phyloP scores from a whole-genome alignment of 2,113 vertebrate species.

The Tyrannus savana region DNA sequence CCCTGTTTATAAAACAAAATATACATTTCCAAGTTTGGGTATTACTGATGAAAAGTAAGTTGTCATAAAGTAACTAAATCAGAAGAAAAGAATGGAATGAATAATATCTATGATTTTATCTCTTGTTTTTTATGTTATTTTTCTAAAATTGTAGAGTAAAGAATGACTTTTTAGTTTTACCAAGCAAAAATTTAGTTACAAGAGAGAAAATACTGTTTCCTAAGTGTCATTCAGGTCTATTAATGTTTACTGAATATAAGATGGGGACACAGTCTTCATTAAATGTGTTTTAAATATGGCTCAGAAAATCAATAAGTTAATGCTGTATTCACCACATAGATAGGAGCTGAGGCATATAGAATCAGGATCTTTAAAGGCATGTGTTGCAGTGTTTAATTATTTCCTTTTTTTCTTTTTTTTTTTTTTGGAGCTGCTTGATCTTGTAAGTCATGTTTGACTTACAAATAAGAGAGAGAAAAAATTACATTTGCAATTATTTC shows the following conservation, averaged over 20 bases:
- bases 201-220: not conserved
- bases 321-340: not conserved
- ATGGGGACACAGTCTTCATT: not conserved
- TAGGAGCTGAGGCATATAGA: not conserved
- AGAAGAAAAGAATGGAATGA: not conserved
- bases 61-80: not conserved
- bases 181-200: not conserved
- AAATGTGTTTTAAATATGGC: not conserved
- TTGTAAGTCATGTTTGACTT: not conserved
- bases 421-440: not conserved
- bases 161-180: not conserved
- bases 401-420: too few species aligned
- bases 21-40: not conserved
- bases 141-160: not conserved
- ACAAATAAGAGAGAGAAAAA: not conserved
- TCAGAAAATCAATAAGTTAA: not conserved
- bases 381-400: not conserved
- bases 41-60: not conserved
- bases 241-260: not conserved
- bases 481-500: not conserved
- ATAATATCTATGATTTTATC: not conserved
- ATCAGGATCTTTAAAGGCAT: not conserved
- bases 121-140: not conserved
- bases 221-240: not conserved
- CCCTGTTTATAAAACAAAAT: not conserved